phyloP scores from a whole-genome alignment of 2,797 vertebrate species.

The Macropodus opercularis region DNA sequence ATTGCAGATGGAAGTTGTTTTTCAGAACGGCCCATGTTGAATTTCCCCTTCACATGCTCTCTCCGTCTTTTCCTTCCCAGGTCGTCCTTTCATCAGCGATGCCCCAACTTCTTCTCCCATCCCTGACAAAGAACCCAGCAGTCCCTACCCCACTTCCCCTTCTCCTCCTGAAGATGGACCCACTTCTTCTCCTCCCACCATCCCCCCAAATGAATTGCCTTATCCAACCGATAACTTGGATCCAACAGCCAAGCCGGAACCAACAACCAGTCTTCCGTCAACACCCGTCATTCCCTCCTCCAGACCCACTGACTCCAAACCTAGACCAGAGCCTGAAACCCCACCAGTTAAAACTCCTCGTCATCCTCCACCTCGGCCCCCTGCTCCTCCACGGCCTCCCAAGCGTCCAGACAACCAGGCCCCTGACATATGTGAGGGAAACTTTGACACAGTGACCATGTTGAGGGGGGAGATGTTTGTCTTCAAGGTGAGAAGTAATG shows the following conservation, averaged over 20 bases:
- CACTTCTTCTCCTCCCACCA: conserved; percentile 18
- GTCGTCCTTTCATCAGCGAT: conserved; percentile 53
- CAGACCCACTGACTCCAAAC: conserved; percentile 68
- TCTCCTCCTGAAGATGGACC: conserved; percentile 42
- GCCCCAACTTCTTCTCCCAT: conserved; percentile 44
- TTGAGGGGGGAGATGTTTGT: conserved; percentile 98
- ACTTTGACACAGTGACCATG: conserved; percentile 93
- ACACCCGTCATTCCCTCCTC: conserved; percentile 71
- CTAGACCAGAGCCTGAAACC: conserved; percentile 75
- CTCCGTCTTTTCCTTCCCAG: conserved; percentile 31
- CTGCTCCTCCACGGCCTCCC: conserved; percentile 75
- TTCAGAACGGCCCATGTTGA: not conserved
- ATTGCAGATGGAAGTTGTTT: conserved; percentile 4
- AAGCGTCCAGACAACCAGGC: conserved; percentile 83
- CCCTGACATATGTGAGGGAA: conserved; percentile 92
- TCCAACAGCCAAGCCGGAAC: conserved; percentile 68
- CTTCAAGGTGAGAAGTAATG: conserved; percentile 87
- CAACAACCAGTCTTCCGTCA: conserved; percentile 57
- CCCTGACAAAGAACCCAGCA: conserved; percentile 5
- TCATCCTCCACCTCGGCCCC: conserved; percentile 75
- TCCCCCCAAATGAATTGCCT: conserved; percentile 55
- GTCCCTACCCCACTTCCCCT: conserved; percentile 25
- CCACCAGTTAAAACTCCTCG: conserved; percentile 62
- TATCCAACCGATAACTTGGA: conserved; percentile 55
- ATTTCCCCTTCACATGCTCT: not conserved